Percentiles rank a stretch among this genome's conserved stretches.
Conservation (phyloP, 2,888 invertebrate species). For the Scaptomyza parva region DNA sequence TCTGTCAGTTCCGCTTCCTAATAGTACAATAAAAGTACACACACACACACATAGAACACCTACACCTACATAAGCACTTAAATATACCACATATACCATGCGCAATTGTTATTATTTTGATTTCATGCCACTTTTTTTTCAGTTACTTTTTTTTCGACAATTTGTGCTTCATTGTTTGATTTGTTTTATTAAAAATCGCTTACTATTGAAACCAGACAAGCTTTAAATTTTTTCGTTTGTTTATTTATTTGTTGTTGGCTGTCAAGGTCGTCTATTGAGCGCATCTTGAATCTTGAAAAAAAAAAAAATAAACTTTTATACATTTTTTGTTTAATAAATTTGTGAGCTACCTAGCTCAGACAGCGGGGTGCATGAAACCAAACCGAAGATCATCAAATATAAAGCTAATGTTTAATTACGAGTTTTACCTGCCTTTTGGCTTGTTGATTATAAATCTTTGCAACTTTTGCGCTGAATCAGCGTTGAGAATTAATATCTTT, state of each 20-base stretch:
- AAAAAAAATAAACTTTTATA: conserved; percentile 13
- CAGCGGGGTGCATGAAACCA: conserved; percentile 21
- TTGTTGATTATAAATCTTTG: conserved; percentile 45
- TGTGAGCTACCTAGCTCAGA: too few relatives aligned
- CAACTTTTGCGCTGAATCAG: conserved; percentile 57
- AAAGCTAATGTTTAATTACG: conserved; percentile 48
- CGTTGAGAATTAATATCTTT: conserved; percentile 14
- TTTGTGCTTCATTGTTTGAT: conserved; percentile 67
- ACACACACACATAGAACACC: too few relatives aligned
- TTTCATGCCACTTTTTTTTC: conserved; percentile 19
- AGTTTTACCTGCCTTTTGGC: conserved; percentile 12
- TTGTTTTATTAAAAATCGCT: conserved; percentile 72
- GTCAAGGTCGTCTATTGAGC: conserved; percentile 72
- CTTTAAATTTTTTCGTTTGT: conserved; percentile 25
- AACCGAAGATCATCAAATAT: conserved; percentile 35
- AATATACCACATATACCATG: conserved; percentile 14
- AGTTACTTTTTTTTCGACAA: conserved; percentile 9
- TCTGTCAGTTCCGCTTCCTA: conserved; percentile 74
- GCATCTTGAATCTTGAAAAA: conserved; percentile 58
- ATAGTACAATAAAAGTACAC: conserved; percentile 49
- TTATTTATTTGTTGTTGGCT: conserved; percentile 15
- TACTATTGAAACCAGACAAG: conserved; percentile 52
- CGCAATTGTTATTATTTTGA: conserved; percentile 47
- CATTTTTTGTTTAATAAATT: conserved; percentile 29
- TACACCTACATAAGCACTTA: conserved; percentile 24